phyloP scores from a whole-genome alignment of 2,113 vertebrate genomes.

The Nicator chloris region DNA sequence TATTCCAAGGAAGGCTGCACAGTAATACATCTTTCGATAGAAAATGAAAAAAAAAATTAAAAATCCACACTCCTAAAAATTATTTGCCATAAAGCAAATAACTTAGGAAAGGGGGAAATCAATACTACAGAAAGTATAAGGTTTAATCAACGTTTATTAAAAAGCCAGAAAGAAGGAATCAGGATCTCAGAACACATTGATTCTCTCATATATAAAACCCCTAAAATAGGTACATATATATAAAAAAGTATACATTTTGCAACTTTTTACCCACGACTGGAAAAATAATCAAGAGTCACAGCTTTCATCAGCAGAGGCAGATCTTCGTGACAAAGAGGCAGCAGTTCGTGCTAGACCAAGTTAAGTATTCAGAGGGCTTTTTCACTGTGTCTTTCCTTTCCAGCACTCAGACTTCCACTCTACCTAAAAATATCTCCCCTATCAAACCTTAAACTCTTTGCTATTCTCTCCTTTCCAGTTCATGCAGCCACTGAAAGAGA shows the following conservation, averaged over 20 bases:
- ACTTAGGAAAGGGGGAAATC: not conserved
- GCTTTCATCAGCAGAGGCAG: not conserved
- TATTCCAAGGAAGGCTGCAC: not conserved
- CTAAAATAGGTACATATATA: too few relatives aligned
- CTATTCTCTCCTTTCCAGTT: not conserved
- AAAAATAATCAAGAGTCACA: not conserved
- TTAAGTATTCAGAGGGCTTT: not conserved
- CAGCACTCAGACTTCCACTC: not conserved
- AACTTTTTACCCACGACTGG: not conserved
- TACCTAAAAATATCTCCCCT: slow-evolving; percentile 21
- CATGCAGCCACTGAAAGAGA: not conserved
- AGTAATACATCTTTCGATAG: not conserved
- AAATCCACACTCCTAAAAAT: not conserved
- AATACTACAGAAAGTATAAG: not conserved
- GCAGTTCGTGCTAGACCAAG: not conserved
- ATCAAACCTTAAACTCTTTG: not conserved
- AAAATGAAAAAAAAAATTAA: not conserved
- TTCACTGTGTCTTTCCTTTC: not conserved
- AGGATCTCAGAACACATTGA: not conserved
- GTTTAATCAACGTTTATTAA: not conserved
- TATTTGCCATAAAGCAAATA: not conserved
- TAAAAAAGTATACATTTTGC: not conserved
- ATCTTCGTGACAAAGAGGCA: not conserved
- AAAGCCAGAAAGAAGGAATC: not conserved
- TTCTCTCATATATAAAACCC: not conserved